phyloP scores from a whole-genome alignment of 2,797 vertebrate genomes.

The Scolopax bukidnonensis region DNA sequence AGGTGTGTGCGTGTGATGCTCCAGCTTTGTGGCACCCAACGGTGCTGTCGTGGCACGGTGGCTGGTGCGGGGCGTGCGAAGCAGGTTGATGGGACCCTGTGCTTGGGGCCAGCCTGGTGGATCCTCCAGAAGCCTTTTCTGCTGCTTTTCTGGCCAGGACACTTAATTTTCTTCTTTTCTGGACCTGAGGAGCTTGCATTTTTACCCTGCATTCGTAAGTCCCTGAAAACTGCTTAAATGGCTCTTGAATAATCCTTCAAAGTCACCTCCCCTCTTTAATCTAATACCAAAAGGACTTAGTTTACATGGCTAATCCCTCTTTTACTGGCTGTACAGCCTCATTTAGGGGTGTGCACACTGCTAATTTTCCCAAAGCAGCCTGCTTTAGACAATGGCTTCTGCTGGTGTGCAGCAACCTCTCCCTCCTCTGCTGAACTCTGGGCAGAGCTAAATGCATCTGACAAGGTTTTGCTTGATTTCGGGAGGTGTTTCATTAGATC shows the following conservation, averaged over 20 bases:
- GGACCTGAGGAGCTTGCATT: background rate
- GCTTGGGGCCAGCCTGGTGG: too few relatives aligned
- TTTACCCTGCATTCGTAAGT: background rate
- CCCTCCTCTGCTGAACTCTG: slow-evolving; percentile 8
- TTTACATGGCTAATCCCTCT: slow-evolving; percentile 50
- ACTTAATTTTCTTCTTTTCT: background rate
- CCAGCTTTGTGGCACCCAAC: background rate
- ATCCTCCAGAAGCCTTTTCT: background rate
- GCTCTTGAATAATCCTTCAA: slow-evolving; percentile 57
- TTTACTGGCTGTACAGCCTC: background rate
- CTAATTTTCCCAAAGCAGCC: slow-evolving; percentile 48
- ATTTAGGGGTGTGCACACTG: background rate
- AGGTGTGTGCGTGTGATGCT: background rate
- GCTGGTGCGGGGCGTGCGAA: fast-evolving
- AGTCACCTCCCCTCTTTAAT: slow-evolving; percentile 63
- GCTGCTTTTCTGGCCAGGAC: background rate
- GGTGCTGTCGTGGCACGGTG: background rate
- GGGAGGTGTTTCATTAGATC: background rate
- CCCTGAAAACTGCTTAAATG: slow-evolving; percentile 44
- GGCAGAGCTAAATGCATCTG: background rate
- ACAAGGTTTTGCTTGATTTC: background rate
- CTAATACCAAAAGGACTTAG: slow-evolving; percentile 34
- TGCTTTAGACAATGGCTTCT: slow-evolving; percentile 42
- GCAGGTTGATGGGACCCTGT: background rate
- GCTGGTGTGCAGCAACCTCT: slow-evolving; percentile 1